Conservation (phyloP, 92 coral and sea anemone species). For the Palythoa caribaeorum region DNA sequence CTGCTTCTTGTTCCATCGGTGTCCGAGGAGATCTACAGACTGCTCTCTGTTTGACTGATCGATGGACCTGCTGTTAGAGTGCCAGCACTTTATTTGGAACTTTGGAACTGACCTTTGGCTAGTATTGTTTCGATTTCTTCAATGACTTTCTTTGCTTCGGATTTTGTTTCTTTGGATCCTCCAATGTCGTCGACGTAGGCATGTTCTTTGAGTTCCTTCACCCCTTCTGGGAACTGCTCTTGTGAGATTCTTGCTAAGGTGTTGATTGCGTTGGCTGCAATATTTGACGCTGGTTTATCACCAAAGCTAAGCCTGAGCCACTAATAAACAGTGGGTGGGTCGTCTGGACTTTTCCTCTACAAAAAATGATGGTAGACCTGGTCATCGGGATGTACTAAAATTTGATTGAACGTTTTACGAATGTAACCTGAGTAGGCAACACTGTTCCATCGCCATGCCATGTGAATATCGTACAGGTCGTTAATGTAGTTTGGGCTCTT, state of each 20-base stretch:
- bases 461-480: constrained; percentile 45
- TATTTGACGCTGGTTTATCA: constrained; percentile 73
- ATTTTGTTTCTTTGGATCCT: constrained; percentile 51
- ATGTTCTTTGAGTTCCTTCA: constrained; percentile 57
- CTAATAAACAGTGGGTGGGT: constrained; percentile 62
- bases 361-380: constrained; percentile 76
- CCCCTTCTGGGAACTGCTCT: constrained; percentile 56
- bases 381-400: constrained; percentile 66
- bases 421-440: constrained; percentile 60
- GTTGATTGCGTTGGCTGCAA: constrained; percentile 63
- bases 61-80: constrained; percentile 42
- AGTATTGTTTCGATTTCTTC: constrained; percentile 57
- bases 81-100: constrained; percentile 60
- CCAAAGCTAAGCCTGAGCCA: constrained; percentile 70
- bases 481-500: constrained; percentile 57
- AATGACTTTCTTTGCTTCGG: constrained; percentile 57
- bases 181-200: constrained; percentile 67
- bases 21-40: constrained; percentile 62
- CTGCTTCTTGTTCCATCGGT: constrained; percentile 65
- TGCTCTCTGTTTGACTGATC: constrained; percentile 50
- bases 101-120: constrained; percentile 50
- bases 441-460: constrained; percentile 69
- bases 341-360: constrained; percentile 51
- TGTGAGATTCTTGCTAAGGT: constrained; percentile 53
- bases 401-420: constrained; percentile 68